phyloP scores from a whole-genome alignment of 2,888 invertebrate species.

The Diplolepis rosae region DNA sequence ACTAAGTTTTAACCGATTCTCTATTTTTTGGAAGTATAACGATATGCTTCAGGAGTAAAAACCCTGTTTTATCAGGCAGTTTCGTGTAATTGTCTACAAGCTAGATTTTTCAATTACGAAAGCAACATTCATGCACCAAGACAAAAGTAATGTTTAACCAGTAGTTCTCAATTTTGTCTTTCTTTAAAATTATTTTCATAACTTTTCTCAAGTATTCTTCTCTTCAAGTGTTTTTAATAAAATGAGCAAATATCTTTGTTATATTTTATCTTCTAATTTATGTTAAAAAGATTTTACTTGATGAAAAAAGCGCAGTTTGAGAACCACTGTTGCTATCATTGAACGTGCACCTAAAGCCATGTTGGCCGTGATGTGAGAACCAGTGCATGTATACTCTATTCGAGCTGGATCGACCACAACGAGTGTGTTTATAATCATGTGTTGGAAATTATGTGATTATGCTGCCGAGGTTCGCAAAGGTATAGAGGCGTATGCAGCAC shows the following conservation, averaged over 20 bases:
- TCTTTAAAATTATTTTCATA: too few species aligned
- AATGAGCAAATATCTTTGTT: not conserved
- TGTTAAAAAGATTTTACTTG: not conserved
- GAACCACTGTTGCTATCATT: not conserved
- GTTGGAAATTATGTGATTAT: constrained; percentile 24
- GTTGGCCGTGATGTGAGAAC: constrained; percentile 7
- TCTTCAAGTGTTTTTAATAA: too few species aligned
- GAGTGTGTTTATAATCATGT: constrained; percentile 25
- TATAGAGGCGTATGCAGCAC: constrained; percentile 7
- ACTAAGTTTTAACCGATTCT: too few species aligned
- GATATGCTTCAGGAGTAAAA: not conserved
- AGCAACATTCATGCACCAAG: constrained; percentile 8
- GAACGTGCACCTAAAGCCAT: constrained; percentile 13
- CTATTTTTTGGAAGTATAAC: not conserved
- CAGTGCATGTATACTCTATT: constrained; percentile 13
- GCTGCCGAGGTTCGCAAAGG: not conserved
- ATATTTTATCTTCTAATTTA: not conserved
- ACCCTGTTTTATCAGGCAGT: not conserved
- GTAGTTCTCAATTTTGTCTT: constrained; percentile 11
- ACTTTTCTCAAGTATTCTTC: too few species aligned
- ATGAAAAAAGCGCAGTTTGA: constrained; percentile 1
- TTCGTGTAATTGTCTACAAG: not conserved
- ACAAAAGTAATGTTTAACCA: not conserved
- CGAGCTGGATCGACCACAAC: constrained; percentile 12
- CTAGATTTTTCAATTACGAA: constrained; percentile 1